Evolutionary conservation across 2,113 vertebrate genomes (phyloP), one percentile per base, ranked within the genome.

Genomic region (Pseudopodoces humilis): DNA sequence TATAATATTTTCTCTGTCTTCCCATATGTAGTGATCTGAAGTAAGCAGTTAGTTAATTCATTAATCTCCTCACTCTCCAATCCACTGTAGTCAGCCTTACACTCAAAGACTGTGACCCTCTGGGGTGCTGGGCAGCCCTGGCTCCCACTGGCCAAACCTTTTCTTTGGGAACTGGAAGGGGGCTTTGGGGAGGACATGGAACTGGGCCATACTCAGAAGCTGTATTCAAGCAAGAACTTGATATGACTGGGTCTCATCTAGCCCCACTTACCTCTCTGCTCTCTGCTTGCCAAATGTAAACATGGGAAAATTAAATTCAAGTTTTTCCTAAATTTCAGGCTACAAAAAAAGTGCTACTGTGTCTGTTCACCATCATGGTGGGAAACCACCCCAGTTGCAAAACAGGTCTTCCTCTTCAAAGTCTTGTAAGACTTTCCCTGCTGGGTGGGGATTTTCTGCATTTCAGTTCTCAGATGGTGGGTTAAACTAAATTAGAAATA

Each of bases 341-440:
- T 77, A 17, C 35, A 49, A 18, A 52, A 59, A 70, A 91, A 59
- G 39, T n/a, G 30, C n/a, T 67, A 10, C 27, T 43, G 31, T 72
- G 19, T 4, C 19, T 75, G 33, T 44, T 94, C 68, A 83, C 25
- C 58, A 52, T 52, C 41, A 47, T 27, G 9, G 27, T 63, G 60
- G 30, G 24, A 89, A 94, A 94, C 47, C 41, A 89, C 47, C 11
- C 43, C 30, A 59, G 35, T 81, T 96, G 79, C 81, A 93, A 94
- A 95, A 92, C 2, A 83, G 33, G 4, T 23, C 46, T 96, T 97
- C 78, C 79, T 93, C 59, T 92, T 96, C 71, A 59, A 60, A 87
- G 59, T 79, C 88, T 62, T 55, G 24, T 62, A 84, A 88, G 77
- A 53, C 44, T 83, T 95, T 93, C 58, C 53, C 52, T 96, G 27